These are phyloP conservation scores for Digitonthophagus gazella DNA, from an alignment of 2,888 invertebrate genomes.

Conservation along the genomic window DNA sequence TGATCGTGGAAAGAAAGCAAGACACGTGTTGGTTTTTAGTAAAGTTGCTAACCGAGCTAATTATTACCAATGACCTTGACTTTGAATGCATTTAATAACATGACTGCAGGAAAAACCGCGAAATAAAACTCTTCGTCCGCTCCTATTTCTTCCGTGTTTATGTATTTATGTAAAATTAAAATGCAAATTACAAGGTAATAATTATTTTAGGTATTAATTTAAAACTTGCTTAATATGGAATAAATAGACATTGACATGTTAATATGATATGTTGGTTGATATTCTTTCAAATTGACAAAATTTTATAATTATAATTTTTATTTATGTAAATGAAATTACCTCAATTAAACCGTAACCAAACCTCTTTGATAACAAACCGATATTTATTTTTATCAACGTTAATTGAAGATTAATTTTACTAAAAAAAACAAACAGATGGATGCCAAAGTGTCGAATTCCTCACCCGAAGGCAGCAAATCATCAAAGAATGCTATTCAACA, in stretches of 20 bases:
- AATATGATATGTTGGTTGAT: too few relatives aligned
- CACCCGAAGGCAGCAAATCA: conserved; percentile 23
- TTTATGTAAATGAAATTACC: neutral
- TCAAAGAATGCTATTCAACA: conserved; percentile 21
- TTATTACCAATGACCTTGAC: neutral
- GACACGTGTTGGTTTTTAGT: neutral
- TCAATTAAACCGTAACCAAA: neutral
- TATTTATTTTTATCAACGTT: neutral
- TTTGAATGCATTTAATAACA: neutral
- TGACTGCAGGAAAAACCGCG: neutral
- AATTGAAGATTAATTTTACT: neutral
- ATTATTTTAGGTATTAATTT: too few relatives aligned
- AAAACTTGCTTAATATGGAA: too few relatives aligned
- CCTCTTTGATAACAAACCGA: neutral
- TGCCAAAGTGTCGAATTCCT: conserved; percentile 31
- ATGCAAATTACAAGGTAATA: neutral
- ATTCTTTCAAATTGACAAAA: neutral
- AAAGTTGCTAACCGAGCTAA: neutral
- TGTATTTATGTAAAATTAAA: neutral
- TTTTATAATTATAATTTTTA: neutral
- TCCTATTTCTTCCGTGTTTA: neutral
- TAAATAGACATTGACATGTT: neutral
- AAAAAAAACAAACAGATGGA: conserved; percentile 33
- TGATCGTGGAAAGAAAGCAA: too few relatives aligned
- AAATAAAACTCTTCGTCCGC: neutral